phyloP scores from a whole-genome alignment of 2,888 invertebrate species.

The Melikaiella ostensackeni region DNA sequence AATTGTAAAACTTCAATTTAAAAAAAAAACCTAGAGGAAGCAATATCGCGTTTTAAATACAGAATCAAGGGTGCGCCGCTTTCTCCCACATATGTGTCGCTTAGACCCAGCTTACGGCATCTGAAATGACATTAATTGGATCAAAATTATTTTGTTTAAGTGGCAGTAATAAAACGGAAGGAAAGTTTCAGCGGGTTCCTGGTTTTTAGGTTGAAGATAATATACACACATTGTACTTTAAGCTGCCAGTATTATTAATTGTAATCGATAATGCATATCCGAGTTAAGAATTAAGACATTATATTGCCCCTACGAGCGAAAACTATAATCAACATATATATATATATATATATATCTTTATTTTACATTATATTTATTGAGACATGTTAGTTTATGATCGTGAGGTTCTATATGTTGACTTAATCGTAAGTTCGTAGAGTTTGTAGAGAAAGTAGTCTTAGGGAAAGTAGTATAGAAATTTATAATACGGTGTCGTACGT shows the following conservation, averaged over 20 bases:
- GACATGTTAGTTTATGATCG: conserved; percentile 55
- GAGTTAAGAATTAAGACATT: conserved; percentile 68
- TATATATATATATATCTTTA: no score
- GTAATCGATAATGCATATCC: conserved; percentile 73
- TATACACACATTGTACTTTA: conserved; percentile 53
- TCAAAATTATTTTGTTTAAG: no score
- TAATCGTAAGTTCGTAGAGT: conserved; percentile 64
- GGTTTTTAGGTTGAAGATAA: no score
- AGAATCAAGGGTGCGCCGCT: no score
- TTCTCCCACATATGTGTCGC: no score
- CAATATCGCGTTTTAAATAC: no score
- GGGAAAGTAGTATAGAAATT: conserved; percentile 47
- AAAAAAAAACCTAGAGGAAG: no score
- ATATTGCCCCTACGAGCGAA: conserved; percentile 61
- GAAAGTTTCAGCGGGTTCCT: no score
- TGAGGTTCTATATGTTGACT: conserved; percentile 59
- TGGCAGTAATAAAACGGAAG: no score
- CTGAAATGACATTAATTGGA: no score
- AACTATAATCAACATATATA: conserved; percentile 63
- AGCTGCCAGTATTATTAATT: conserved; percentile 74
- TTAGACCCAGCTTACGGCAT: no score
- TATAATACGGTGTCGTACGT: conserved; percentile 57
- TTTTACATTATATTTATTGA: conserved; percentile 64
- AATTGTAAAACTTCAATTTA: no score
- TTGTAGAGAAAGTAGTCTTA: conserved; percentile 60